Base-by-base conservation (phyloP, 2,113 vertebrate species). In the Myanophis thanlyinensis region DNA sequence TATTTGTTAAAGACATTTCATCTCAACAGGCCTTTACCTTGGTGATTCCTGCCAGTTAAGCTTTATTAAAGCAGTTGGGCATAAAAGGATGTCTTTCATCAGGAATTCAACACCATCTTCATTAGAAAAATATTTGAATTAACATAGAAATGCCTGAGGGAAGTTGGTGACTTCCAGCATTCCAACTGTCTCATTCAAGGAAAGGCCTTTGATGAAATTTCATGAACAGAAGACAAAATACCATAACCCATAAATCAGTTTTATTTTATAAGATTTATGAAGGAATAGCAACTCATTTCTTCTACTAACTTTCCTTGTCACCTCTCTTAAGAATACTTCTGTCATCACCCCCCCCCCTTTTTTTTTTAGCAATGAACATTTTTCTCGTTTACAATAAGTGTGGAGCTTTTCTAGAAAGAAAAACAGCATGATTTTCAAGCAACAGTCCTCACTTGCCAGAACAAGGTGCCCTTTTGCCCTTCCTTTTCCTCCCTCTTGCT, bases 291-390 rank as follows among this genome's bases (percentile, higher is more conserved):
- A n/a, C 12, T n/a, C 4, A n/a, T n/a, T n/a, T 67, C 62, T 67
- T 67, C 62, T 67, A 67, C 4, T 67, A 67, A n/a, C 12, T n/a
- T n/a, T n/a, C 12, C 5, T 15, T 67, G 62, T 67, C 12, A 67
- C 30, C 10, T 67, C 30, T 13, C 12, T 67, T n/a, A n/a, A 67
- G 62, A n/a, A 30, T n/a, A 67, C 11, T n/a, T 67, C 30, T 67
- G 12, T n/a, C 30, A 11, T n/a, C 30, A 11, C 0, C 1, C 27
- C 59, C 4, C 1, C 0, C 30, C 12, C 4, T 25, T 20, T 9
- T 3, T 54, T n/a, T 67, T 80, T 40, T 0, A 40, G 5, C n/a
- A 73, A 73, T 80, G 67, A 40, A 2, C 67, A 40, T 80, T 80
- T 80, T 40, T 20, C 15, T 40, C 67, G 40, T 40, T 40, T 80